Base-by-base conservation (phyloP, 2,113 vertebrate genomes). In the Chauna torquata region DNA sequence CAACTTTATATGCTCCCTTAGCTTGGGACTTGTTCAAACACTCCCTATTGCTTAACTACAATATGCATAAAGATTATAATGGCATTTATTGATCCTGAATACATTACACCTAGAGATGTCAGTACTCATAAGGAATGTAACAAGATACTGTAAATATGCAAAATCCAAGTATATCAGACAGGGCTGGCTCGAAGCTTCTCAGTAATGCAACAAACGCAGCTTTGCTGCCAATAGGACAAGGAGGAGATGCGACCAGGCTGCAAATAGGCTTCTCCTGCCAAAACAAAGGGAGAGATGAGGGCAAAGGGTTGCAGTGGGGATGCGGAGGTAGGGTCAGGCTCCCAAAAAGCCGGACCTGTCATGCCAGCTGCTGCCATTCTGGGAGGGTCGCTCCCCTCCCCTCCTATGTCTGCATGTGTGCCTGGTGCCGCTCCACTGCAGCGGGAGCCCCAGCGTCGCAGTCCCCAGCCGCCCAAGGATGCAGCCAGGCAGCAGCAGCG, bases 121-220 rank as follows among this genome's bases (percentile, higher is more conserved):
- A 86, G 42, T 92, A 82, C 55, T 72, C 88, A 68, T 90, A 77
- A 91, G 23, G 71, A 71, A 88, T 71, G 12, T 86, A 92, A 75
- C 68, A 78, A 85, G 57, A 82, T 81, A 87, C 45, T 69, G 66
- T 79, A 98, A 92, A 83, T 84, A 95, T 38, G n/a, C 82, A 92
- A 90, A 83, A 87, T 28, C 68, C 22, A 62, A 3, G 4, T 34
- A 19, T 80, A 50, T 82, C 42, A 88, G 72, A 65, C 74, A 88
- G 30, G 32, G 6, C 50, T 74, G 64, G 9, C 45, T 94, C 13
- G 8, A 55, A 74, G 45, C 45, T 83, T 38, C 22, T 38, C 50
- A 58, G 34, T 70, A 91, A 78, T 12, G 9, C 70, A 88, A 88
- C 23, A 86, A 89, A 76, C 20, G n/a, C 44, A 79, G 20, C 44